Evolutionary conservation across 2,888 invertebrate species (phyloP).

Genomic region (Steinernema scapterisci): DNA sequence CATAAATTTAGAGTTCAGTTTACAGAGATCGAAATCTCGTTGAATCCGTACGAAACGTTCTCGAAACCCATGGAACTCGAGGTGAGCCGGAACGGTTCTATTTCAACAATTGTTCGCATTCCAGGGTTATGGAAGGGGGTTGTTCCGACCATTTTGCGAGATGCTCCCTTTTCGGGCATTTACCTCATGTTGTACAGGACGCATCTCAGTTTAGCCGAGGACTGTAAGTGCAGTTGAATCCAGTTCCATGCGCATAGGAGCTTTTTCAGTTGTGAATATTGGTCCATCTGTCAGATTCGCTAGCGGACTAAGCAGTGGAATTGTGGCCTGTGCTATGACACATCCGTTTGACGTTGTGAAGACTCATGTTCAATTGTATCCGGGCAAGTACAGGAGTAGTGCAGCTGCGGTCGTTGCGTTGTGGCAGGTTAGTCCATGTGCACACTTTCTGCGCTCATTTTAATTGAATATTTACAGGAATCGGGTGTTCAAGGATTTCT

Average conservation of each 20-base stretch:
- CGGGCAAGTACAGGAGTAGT: conserved; percentile 35
- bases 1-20: conserved; percentile 38
- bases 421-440: conserved; percentile 33
- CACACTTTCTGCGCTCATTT: background rate
- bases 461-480: background rate
- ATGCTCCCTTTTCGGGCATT: conserved; percentile 47
- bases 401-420: background rate
- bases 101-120: background rate
- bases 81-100: conserved; percentile 15
- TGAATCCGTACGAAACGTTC: conserved; percentile 35
- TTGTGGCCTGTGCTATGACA: conserved; percentile 44
- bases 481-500: conserved; percentile 37
- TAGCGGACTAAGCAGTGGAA: conserved; percentile 40
- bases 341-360: conserved; percentile 46
- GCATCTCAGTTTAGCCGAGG: conserved; percentile 36
- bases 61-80: conserved; percentile 38
- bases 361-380: conserved; percentile 44
- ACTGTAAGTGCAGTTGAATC: background rate
- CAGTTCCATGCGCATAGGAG: background rate
- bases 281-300: conserved; percentile 34
- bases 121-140: conserved; percentile 40
- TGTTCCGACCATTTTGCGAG: conserved; percentile 42
- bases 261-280: conserved; percentile 28
- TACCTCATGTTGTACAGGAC: conserved; percentile 42
- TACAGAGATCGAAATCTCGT: conserved; percentile 36